Evolutionary conservation across 2,113 vertebrate species (phyloP).

Genomic region (Rhinoderma darwinii): DNA sequence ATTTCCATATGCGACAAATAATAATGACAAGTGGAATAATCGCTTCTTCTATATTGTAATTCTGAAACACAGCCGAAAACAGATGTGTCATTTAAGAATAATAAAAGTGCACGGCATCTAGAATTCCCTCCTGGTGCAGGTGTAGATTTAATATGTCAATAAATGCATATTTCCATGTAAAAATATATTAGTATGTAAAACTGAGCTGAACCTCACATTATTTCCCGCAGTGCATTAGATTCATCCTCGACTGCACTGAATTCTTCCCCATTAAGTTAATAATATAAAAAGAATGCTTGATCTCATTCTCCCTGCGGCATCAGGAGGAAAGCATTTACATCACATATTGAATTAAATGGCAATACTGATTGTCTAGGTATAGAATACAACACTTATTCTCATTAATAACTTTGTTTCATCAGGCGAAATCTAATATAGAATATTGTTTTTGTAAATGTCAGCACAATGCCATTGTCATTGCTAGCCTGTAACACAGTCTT

Average conservation of each 20-base stretch:
- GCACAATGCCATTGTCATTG: background rate
- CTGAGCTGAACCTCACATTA: background rate
- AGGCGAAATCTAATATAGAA: constrained; percentile 17
- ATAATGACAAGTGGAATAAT: background rate
- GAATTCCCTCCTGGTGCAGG: background rate
- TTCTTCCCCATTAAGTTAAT: constrained; percentile 32
- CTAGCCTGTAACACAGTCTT: background rate
- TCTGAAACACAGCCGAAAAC: background rate
- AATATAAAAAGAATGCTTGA: constrained; percentile 40
- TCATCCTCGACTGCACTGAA: constrained; percentile 15
- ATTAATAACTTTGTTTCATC: constrained; percentile 42
- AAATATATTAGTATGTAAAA: constrained; percentile 40
- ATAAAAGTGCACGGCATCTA: background rate
- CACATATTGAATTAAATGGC: constrained; percentile 39
- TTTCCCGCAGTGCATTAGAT: constrained; percentile 22
- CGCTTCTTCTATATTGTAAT: background rate
- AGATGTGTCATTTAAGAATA: constrained; percentile 10
- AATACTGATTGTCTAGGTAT: constrained; percentile 37
- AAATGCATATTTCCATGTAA: constrained; percentile 30
- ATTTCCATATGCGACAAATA: background rate
- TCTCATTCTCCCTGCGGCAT: constrained; percentile 15
- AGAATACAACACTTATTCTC: constrained; percentile 32
- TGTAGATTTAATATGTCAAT: constrained; percentile 44
- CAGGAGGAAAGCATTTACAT: constrained; percentile 23
- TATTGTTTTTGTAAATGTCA: constrained; percentile 6